Evolutionary conservation across 1,140 invertebrate species (phyloP).

Genomic region (Akabosia matsudoensis): DNA sequence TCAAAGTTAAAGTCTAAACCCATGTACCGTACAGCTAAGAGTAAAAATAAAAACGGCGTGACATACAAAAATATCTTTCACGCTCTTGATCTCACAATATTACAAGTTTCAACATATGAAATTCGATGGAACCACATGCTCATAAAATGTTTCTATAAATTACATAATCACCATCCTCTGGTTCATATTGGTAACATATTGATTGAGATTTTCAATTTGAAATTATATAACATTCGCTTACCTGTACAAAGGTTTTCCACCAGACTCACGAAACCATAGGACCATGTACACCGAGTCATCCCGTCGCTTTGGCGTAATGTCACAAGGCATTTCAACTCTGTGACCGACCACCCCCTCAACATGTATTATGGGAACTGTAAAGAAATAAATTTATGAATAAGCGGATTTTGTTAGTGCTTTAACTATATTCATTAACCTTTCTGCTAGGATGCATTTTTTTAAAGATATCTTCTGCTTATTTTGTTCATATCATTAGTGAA

Average conservation of each 20-base stretch:
- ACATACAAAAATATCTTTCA: no score
- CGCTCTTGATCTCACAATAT: no score
- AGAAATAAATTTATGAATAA: slow-evolving; percentile 29
- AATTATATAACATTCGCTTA: slow-evolving; percentile 22
- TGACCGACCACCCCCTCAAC: slow-evolving; percentile 75
- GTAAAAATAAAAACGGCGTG: no score
- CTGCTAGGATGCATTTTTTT: no score
- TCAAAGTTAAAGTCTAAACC: no score
- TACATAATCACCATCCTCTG: no score
- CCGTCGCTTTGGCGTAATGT: slow-evolving; percentile 69
- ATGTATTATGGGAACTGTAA: slow-evolving; percentile 69
- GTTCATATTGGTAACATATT: slow-evolving; percentile 21
- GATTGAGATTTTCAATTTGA: not conserved
- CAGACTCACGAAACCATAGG: slow-evolving; percentile 55
- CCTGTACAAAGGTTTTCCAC: slow-evolving; percentile 46
- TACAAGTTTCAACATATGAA: no score
- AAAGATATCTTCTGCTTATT: no score
- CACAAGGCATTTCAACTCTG: slow-evolving; percentile 74
- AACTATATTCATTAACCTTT: not conserved
- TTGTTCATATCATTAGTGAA: no score
- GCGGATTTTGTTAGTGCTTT: not conserved
- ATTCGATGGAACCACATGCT: no score
- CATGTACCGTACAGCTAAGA: no score
- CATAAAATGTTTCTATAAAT: no score
- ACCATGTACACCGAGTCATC: slow-evolving; percentile 81